Base-by-base conservation (phyloP, 2,113 vertebrate genomes). In the Odontophorus gujanensis region DNA sequence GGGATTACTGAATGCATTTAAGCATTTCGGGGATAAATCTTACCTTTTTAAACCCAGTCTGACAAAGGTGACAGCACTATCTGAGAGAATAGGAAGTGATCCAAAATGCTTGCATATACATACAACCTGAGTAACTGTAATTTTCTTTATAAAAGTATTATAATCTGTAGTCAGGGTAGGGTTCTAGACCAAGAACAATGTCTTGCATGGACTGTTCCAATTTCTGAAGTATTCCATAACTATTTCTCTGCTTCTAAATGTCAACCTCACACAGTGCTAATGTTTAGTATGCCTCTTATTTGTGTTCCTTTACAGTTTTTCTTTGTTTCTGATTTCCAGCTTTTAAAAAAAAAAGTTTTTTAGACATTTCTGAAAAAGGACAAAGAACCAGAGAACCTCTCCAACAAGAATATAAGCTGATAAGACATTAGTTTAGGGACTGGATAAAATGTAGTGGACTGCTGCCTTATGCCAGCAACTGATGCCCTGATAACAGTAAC, bases 121-220 rank as follows among this genome's bases (percentile, higher is more conserved):
- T 11, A 30, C 9, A 66, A 40, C 4, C 42, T n/a, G 42, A 48
- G 50, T 25, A 51, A 58, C 21, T 62, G 8, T 47, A 55, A 7
- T 16, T 78, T 78, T 66, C 16, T 79, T 26, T 57, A 21, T 11
- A 20, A 75, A 67, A 67, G 40, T 42, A 3, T 24, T 71, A 7
- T 57, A 3, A 4, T 43, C 69, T 86, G 62, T 72, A 15, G 16
- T 81, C 61, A 62, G 11, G 11, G 14, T 58, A 62, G 66, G 7
- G 25, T 66, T 65, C 32, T 63, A 62, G 9, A 4, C 14, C 11
- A 25, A 0, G 0, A 38, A 0, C 62, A 11, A 5, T 0, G 6
- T 43, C 18, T 48, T 74, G 7, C 6, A 62, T 36, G 67, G 30
- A 42, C 7, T 25, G 18, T 6, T 3, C 5, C 15, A 62, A 5